These are phyloP conservation scores for Amyelois transitella DNA, from an alignment of 1,140 invertebrate genomes.

Conservation along the genomic window DNA sequence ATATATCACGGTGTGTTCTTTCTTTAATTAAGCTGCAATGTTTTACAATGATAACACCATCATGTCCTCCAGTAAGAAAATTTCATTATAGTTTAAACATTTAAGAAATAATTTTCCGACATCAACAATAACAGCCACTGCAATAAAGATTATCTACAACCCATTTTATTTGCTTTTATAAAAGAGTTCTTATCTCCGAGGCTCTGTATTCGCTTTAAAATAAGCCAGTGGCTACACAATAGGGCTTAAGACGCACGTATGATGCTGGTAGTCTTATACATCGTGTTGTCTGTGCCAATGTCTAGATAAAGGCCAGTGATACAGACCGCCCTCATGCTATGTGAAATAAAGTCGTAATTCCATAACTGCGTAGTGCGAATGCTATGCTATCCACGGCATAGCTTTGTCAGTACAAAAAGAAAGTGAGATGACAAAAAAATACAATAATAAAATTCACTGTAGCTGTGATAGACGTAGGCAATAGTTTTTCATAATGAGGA, in stretches of 20 bases:
- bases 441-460: too few relatives aligned
- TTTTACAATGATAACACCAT: not conserved
- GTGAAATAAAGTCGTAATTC: not conserved
- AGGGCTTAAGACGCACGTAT: constrained; percentile 12
- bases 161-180: constrained; percentile 3
- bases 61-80: not conserved
- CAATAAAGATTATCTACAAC: constrained; percentile 1
- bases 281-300: constrained; percentile 34
- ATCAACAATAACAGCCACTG: too few relatives aligned
- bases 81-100: not conserved
- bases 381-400: not conserved
- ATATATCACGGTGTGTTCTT: not conserved
- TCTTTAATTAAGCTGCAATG: not conserved
- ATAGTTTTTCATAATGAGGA: too few relatives aligned
- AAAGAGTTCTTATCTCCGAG: not conserved
- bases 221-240: constrained; percentile 13
- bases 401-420: too few relatives aligned
- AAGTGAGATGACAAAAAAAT: too few relatives aligned
- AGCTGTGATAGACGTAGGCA: too few relatives aligned
- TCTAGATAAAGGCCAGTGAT: constrained; percentile 27
- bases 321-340: constrained; percentile 7
- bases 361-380: not conserved
- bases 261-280: constrained; percentile 31
- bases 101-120: not conserved
- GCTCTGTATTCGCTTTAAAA: not conserved